Base-by-base conservation (phyloP, 1,140 invertebrate species). In the Psix sp. region DNA sequence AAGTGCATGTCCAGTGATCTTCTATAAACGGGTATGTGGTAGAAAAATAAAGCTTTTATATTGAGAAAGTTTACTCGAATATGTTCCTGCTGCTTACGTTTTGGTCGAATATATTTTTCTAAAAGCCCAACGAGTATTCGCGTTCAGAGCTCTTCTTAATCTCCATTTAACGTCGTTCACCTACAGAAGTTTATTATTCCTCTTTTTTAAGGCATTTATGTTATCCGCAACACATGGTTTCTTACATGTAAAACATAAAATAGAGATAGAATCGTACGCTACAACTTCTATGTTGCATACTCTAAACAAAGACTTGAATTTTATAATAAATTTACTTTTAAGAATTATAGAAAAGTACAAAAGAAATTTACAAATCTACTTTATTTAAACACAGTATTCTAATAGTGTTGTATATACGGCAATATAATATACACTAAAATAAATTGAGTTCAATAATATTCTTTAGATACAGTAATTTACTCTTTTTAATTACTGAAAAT, bases 1-100 rank as follows among this genome's bases (percentile, higher is more conserved):
- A 56, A 60, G 51, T 57, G 45, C 43, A 49, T 56, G 49, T 71
- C 57, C 57, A 57, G 45, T 51, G 57, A 43, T 71, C 48, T 40
- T 39, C 10, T 51, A 29, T 43, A 56, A 71, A 49, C 43, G 42
- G 13, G 18, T 16, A 59, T 18, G 33, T 36, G 42, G n/a, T 31
- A 13, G 33, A 63, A 63, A 71, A 71, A 71, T 63, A 71, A 71
- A 71, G 67, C 38, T 38, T 49, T 57, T 57, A 57, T 45, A 71
- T 71, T 51, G 43, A 46, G 36, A 71, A 71, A 71, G 57, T 71
- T 71, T 51, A 57, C 45, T 57, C 18, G 51, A 71, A 62, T 57
- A 71, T 62, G 49, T 56, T 20, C 40, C 51, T 49, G 49, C 49
- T 48, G 56, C 49, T 26, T 54, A 36, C 31, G 31, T 62, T 56